Base-by-base conservation (phyloP, 2,888 invertebrate species). In the Scaptomyza reducta region DNA sequence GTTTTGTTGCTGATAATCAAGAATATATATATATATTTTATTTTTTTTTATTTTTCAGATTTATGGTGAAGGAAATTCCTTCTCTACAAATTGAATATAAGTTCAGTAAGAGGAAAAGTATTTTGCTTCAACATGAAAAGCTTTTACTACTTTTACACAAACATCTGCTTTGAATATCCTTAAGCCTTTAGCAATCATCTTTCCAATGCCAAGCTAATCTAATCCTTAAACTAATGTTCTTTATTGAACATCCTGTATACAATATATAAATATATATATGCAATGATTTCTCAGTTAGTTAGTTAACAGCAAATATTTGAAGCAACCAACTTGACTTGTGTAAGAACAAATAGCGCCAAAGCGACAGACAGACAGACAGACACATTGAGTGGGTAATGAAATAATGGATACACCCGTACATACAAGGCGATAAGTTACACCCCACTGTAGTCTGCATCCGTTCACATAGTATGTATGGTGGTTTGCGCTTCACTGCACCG, bases 281-380 rank as follows among this genome's bases (percentile, higher is more conserved):
- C 59, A 70, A 41, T n/a, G 38, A 66, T 73, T 74, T 66, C 55
- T 45, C 13, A 51, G 61, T 64, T 38, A 47, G 66, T 38, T 68
- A 85, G 87, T 85, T 73, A 65, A 74, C 70, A 58, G 40, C 59
- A 85, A 82, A 79, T 79, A 81, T 79, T 78, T 65, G 78, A 77
- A 73, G 79, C 70, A 84, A 83, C 55, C 64, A 49, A 16, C 46
- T 35, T 35, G 33, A 10, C 61, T 84, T 87, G 79, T 70, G 81
- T 58, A 87, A 84, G 73, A 84, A 87, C 70, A 67, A 61, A 57
- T 54, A 58, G 18, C 16, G 22, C n/a, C 33, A 49, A 49, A 62
- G 57, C 22, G 22, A 22, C 22, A 59, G 16, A 47, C 18, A 11
- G 41, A 16, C 18, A 11, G 41, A 41, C 22, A 14, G 35, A 25